These are phyloP conservation scores for Podarcis siculus DNA, from an alignment of 2,797 vertebrate genomes.

Conservation along the genomic window DNA sequence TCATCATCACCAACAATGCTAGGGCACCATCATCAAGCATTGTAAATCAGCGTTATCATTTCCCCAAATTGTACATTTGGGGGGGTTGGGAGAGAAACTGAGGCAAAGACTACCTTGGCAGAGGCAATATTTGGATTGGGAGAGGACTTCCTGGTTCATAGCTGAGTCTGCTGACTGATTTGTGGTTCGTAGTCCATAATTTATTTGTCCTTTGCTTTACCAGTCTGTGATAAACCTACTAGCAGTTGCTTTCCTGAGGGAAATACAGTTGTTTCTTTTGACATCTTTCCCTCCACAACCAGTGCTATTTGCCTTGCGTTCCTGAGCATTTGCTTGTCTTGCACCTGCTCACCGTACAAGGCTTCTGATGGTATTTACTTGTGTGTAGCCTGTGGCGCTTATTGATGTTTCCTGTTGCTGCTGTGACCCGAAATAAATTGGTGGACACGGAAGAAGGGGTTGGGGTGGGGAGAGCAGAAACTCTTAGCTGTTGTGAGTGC, in stretches of 20 bases:
- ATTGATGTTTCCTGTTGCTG: fast-evolving
- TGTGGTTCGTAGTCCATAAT: not conserved
- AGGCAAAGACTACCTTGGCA: not conserved
- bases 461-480: not conserved
- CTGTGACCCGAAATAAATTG: not conserved
- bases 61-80: not conserved
- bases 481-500: not conserved
- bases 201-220: not conserved
- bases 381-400: not conserved
- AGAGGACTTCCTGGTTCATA: not conserved
- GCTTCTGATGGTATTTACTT: not conserved
- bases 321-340: not conserved
- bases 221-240: not conserved
- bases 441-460: not conserved
- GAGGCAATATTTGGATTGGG: not conserved
- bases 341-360: not conserved
- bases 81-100: too few relatives aligned
- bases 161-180: not conserved
- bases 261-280: not conserved
- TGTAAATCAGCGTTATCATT: not conserved
- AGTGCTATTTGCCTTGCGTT: not conserved
- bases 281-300: not conserved
- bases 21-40: too few relatives aligned
- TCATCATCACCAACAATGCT: too few relatives aligned
- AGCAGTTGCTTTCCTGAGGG: not conserved